Percentiles rank a stretch among this genome's conserved stretches.
Conservation (phyloP, 1,140 invertebrate species). For the Caenorhabditis remanei region DNA sequence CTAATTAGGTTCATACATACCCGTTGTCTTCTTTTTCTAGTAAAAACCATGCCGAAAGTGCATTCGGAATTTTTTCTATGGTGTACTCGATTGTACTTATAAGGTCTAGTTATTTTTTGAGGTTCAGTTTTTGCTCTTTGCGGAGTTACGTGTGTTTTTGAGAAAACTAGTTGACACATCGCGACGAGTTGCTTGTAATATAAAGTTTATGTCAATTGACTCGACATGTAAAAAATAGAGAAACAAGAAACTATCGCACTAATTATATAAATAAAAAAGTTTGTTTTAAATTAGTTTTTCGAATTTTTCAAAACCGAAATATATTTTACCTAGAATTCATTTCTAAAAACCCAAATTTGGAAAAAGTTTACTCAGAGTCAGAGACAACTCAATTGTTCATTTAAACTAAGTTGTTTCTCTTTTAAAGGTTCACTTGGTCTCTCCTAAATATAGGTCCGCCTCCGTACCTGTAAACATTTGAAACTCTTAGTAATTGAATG, state of each 20-base stretch:
- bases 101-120: neutral
- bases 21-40: neutral
- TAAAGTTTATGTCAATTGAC: slow-evolving; percentile 39
- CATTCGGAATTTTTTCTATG: slow-evolving; percentile 10
- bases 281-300: no score
- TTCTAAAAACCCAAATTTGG: no score
- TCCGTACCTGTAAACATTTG: neutral
- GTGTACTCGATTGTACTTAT: neutral
- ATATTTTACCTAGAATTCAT: no score
- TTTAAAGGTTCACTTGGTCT: no score
- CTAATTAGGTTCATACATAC: slow-evolving; percentile 10
- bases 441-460: neutral
- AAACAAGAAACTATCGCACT: neutral
- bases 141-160: slow-evolving; percentile 14
- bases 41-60: slow-evolving; percentile 12
- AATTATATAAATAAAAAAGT: no score
- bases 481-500: slow-evolving; percentile 9
- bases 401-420: neutral
- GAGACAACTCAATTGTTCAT: no score
- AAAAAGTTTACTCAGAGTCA: no score
- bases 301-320: no score
- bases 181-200: slow-evolving; percentile 22
- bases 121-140: neutral
- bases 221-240: neutral
- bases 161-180: neutral